Evolutionary conservation across 1,140 invertebrate species (phyloP).

Genomic region (Ectropis grisescens): DNA sequence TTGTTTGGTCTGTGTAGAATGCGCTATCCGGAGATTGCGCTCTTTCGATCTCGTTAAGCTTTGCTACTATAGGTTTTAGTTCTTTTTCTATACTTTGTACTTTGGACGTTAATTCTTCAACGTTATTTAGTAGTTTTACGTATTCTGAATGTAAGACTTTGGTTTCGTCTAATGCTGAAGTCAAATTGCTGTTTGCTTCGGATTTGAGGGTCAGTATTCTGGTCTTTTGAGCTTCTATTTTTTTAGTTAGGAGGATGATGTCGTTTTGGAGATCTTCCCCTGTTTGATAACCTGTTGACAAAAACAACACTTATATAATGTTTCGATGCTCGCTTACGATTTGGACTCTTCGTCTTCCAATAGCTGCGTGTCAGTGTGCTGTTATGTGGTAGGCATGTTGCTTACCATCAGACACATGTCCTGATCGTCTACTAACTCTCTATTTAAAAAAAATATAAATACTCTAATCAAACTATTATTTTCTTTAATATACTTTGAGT

Average conservation of each 20-base stretch:
- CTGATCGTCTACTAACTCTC: too few relatives aligned
- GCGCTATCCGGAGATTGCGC: conserved; percentile 56
- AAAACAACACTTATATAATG: too few relatives aligned
- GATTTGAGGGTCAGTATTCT: conserved; percentile 77
- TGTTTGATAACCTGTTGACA: conserved; percentile 74
- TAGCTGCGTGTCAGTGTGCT: too few relatives aligned
- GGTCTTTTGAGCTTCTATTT: conserved; percentile 74
- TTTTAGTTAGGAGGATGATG: conserved; percentile 76
- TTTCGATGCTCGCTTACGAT: too few relatives aligned
- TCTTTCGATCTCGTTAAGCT: conserved; percentile 56
- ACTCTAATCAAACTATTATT: too few relatives aligned
- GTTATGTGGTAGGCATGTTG: too few relatives aligned
- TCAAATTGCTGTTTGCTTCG: conserved; percentile 74
- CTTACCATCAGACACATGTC: too few relatives aligned
- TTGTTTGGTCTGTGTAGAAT: conserved; percentile 52
- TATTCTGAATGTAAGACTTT: conserved; percentile 75
- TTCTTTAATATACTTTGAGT: too few relatives aligned
- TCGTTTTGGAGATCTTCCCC: conserved; percentile 87
- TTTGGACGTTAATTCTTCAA: conserved; percentile 72
- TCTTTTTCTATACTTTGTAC: conserved; percentile 74
- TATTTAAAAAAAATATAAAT: too few relatives aligned
- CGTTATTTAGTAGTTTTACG: conserved; percentile 71
- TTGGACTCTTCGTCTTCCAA: too few relatives aligned
- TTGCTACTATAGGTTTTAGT: conserved; percentile 69
- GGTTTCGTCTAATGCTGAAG: conserved; percentile 74